Conservation (phyloP, 2,113 vertebrate species). For the Cinclus mexicanus region DNA sequence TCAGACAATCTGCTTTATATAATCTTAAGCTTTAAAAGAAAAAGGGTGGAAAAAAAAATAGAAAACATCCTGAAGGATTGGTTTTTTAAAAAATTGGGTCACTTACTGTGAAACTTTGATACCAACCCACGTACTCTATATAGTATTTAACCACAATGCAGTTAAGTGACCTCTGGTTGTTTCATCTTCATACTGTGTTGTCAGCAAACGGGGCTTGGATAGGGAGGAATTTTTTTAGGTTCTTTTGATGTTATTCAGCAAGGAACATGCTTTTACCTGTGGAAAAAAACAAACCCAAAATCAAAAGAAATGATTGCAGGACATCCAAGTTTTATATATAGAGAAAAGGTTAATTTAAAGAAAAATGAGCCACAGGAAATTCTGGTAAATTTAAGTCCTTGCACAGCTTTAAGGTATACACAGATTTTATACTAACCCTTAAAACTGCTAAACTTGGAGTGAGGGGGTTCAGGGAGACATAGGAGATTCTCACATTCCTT, state of each 20-base stretch:
- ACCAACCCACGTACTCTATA: slow-evolving; percentile 77
- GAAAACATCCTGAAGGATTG: slow-evolving; percentile 94
- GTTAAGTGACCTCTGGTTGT: slow-evolving; percentile 95
- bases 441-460: not conserved
- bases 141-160: slow-evolving; percentile 82
- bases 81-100: slow-evolving; percentile 88
- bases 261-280: not conserved
- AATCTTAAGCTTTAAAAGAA: not conserved
- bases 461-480: not conserved
- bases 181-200: slow-evolving; percentile 99
- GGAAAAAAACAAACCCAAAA: not conserved
- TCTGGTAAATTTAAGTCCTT: not conserved
- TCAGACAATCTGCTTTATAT: not conserved
- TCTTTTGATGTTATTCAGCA: not conserved
- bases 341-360: not conserved
- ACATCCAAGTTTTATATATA: not conserved
- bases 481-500: not conserved
- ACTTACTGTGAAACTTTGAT: slow-evolving; percentile 90
- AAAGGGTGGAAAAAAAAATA: not conserved
- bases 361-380: not conserved
- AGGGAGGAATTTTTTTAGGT: not conserved
- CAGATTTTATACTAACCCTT: not conserved
- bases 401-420: not conserved
- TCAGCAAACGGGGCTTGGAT: slow-evolving; percentile 25
- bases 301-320: not conserved